Evolutionary conservation across 2,113 vertebrate genomes (phyloP).

Genomic region (Urocynchramus pylzowi): DNA sequence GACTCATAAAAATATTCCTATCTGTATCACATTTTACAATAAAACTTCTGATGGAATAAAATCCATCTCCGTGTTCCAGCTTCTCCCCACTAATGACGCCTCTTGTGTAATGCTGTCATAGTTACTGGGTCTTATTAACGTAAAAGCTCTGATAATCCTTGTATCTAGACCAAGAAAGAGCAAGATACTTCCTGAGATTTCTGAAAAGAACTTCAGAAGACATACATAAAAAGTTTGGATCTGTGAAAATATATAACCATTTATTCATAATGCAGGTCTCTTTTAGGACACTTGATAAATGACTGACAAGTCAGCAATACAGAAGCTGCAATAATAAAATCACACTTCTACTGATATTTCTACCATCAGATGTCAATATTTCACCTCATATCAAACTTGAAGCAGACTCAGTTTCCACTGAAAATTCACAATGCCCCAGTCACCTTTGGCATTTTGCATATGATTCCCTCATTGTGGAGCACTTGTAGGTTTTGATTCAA

Average conservation of each 20-base stretch:
- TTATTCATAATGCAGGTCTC: background rate
- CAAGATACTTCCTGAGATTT: background rate
- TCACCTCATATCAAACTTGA: background rate
- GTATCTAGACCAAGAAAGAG: background rate
- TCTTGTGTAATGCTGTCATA: background rate
- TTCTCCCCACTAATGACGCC: background rate
- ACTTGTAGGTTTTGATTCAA: background rate
- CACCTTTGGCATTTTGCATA: background rate
- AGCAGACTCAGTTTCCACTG: background rate
- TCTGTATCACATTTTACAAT: background rate
- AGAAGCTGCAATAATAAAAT: background rate
- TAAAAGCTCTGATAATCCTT: background rate
- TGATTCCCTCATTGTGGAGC: background rate
- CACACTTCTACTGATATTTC: background rate
- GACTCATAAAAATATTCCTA: constrained; percentile 30
- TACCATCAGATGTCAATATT: background rate
- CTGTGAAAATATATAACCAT: background rate
- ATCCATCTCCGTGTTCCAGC: background rate
- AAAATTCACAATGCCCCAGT: background rate
- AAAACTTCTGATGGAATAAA: background rate
- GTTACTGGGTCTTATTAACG: background rate
- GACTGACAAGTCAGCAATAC: background rate
- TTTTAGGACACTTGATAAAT: background rate
- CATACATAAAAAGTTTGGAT: background rate
- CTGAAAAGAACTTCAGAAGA: background rate